Evolutionary conservation across 30 jellyfish, hydroid and myxozoan species (phyloP).

Genomic region (Pelagia noctiluca): DNA sequence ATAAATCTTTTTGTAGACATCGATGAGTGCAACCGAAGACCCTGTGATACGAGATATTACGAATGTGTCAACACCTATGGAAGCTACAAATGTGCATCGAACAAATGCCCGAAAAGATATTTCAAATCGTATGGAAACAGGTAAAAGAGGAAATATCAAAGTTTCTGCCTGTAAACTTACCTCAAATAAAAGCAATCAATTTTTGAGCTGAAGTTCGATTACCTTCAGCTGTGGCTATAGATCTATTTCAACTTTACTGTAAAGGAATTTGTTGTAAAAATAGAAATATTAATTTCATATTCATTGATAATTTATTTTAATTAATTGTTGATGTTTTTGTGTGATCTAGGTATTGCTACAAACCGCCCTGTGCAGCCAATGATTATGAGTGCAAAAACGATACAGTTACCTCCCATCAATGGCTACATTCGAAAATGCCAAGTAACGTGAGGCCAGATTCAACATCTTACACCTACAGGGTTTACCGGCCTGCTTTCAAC

Average conservation of each 20-base stretch:
- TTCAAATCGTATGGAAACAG: neutral
- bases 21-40: neutral
- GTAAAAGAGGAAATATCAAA: too few species aligned
- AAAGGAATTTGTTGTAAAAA: too few species aligned
- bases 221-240: too few species aligned
- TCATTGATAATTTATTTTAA: neutral
- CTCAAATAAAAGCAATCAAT: too few species aligned
- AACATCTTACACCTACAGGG: constrained; percentile 2
- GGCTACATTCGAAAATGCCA: constrained; percentile 13
- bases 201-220: too few species aligned
- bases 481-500: constrained; percentile 18
- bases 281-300: too few species aligned
- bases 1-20: neutral
- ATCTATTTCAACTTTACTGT: too few species aligned
- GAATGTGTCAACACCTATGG: constrained; percentile 19
- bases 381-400: constrained; percentile 21
- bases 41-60: neutral
- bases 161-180: too few species aligned
- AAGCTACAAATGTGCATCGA: constrained; percentile 23
- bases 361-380: neutral
- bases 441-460: constrained; percentile 1
- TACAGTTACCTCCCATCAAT: constrained; percentile 2
- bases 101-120: constrained; percentile 5
- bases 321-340: neutral
- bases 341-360: constrained; percentile 19